Conservation (phyloP, 2,113 vertebrate species). For the Hemibagrus wyckioides region DNA sequence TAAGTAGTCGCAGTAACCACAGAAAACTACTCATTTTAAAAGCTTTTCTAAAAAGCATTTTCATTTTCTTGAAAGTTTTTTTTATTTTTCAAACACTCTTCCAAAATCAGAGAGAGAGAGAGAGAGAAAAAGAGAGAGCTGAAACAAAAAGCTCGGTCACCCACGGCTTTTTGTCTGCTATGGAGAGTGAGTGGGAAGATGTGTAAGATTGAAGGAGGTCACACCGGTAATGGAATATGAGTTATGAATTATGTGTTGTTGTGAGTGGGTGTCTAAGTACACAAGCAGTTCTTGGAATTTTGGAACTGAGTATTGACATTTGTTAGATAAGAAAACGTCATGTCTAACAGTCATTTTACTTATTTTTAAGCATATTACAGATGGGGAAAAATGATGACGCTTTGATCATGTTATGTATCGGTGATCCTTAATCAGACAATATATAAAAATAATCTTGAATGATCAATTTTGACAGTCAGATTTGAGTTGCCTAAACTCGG, state of each 20-base stretch:
- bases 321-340: background rate
- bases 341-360: background rate
- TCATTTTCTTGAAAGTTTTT: background rate
- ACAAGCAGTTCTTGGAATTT: background rate
- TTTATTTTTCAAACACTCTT: background rate
- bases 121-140: no score
- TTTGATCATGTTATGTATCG: background rate
- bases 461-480: background rate
- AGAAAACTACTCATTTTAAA: background rate
- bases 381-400: background rate
- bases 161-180: background rate
- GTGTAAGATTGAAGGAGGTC: background rate
- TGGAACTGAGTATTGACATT: background rate
- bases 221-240: background rate
- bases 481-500: background rate
- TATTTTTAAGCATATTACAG: background rate
- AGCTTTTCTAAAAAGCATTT: background rate
- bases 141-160: background rate
- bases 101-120: background rate
- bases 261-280: background rate
- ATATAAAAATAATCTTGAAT: background rate
- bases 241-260: background rate
- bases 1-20: background rate
- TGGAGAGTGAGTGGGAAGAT: background rate
- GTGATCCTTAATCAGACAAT: background rate